Conservation (phyloP, 2,113 vertebrate genomes). For the Chamaetylas fuelleborni region DNA sequence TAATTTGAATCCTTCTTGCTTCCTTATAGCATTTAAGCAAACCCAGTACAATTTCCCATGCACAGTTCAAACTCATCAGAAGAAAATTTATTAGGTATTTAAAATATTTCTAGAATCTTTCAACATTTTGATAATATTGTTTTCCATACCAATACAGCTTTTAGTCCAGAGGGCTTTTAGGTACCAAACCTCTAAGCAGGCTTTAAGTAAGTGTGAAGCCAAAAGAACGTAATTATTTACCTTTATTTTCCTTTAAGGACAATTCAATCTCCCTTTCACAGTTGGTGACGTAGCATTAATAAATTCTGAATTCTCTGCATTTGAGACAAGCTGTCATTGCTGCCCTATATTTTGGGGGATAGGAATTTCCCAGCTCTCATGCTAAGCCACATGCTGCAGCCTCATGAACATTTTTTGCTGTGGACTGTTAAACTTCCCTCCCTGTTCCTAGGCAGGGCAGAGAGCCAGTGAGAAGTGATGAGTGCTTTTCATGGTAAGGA, state of each 20-base stretch:
- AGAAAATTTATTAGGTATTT: conserved; percentile 46
- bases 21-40: conserved; percentile 45
- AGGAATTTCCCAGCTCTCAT: background rate
- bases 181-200: background rate
- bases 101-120: conserved; percentile 35
- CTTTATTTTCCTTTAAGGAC: conserved; percentile 54
- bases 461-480: conserved; percentile 57
- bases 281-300: background rate
- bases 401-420: background rate
- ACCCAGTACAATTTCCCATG: background rate
- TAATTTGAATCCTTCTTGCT: conserved; percentile 47
- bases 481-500: conserved; percentile 60
- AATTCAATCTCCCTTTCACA: conserved; percentile 6
- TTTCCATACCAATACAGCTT: background rate
- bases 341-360: background rate
- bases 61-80: conserved; percentile 37
- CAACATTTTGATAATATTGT: conserved; percentile 18
- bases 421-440: conserved; percentile 3
- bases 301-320: background rate
- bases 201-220: conserved; percentile 30
- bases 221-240: conserved; percentile 34
- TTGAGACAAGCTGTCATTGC: background rate
- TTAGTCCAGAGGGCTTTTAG: background rate
- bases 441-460: conserved; percentile 13
- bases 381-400: background rate